These are phyloP conservation scores for Carcharodon carcharias DNA, from an alignment of 2,797 vertebrate genomes.

Conservation along the genomic window DNA sequence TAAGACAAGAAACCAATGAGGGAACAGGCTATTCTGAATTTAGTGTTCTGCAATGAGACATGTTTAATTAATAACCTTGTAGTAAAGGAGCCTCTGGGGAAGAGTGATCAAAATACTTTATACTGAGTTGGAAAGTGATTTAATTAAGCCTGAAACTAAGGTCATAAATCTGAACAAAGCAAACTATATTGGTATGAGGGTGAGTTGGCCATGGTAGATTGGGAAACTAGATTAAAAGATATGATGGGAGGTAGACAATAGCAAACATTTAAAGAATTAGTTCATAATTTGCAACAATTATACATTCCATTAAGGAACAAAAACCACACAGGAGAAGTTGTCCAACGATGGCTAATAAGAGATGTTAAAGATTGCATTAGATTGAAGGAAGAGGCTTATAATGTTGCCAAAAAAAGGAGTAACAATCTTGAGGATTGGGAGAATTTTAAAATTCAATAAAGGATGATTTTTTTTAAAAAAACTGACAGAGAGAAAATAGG, in stretches of 20 bases:
- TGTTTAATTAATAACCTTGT: not conserved
- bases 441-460: not conserved
- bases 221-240: not conserved
- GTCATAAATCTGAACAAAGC: not conserved
- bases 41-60: not conserved
- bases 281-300: not conserved
- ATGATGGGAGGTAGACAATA: not conserved
- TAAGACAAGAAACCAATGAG: not conserved
- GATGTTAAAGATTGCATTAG: not conserved
- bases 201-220: not conserved
- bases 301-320: not conserved
- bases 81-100: not conserved
- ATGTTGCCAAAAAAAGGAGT: not conserved
- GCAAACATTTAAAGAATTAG: not conserved
- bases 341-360: not conserved
- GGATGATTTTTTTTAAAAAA: not conserved
- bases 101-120: not conserved
- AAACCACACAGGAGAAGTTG: not conserved
- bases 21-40: not conserved
- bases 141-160: not conserved
- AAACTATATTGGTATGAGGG: not conserved
- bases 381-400: not conserved
- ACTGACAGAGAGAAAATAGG: not conserved
- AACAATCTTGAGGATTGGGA: not conserved
- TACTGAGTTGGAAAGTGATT: not conserved